phyloP scores from a whole-genome alignment of 2,113 vertebrate genomes.

The Cavia porcellus region DNA sequence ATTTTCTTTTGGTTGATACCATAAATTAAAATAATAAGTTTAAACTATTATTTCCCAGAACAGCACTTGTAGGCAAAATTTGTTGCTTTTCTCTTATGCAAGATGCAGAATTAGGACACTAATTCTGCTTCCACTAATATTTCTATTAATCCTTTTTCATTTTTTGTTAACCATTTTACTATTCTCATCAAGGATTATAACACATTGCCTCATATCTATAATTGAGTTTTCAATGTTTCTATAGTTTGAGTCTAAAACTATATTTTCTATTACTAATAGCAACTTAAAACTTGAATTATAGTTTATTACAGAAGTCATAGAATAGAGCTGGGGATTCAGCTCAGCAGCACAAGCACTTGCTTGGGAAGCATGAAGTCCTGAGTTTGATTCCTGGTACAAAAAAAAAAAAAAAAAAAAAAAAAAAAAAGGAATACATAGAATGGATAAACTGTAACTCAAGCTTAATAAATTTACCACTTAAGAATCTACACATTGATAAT shows the following conservation, averaged over 20 bases:
- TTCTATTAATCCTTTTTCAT: slow-evolving; percentile 13
- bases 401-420: too few relatives aligned
- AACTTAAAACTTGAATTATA: slow-evolving; percentile 50
- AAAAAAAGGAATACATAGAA: background rate
- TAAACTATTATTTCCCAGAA: background rate
- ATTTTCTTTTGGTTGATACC: background rate
- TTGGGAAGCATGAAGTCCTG: too few relatives aligned
- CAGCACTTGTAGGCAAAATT: background rate
- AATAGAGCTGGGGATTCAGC: background rate
- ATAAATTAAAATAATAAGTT: slow-evolving; percentile 45
- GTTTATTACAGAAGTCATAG: background rate
- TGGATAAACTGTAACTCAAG: background rate
- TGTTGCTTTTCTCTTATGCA: background rate
- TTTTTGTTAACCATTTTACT: slow-evolving; percentile 49
- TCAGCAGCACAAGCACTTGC: too few relatives aligned
- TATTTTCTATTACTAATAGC: background rate
- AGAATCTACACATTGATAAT: background rate
- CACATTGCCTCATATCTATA: slow-evolving; percentile 22
- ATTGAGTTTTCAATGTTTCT: slow-evolving; percentile 39
- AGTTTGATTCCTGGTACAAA: too few relatives aligned
- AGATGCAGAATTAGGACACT: background rate
- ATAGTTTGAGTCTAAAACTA: slow-evolving; percentile 45
- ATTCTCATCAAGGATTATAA: slow-evolving; percentile 26
- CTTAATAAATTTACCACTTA: background rate
- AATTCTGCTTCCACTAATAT: slow-evolving; percentile 3